These are phyloP conservation scores for Diplazon laetatorius DNA, from an alignment of 2,888 invertebrate genomes.

Conservation along the genomic window DNA sequence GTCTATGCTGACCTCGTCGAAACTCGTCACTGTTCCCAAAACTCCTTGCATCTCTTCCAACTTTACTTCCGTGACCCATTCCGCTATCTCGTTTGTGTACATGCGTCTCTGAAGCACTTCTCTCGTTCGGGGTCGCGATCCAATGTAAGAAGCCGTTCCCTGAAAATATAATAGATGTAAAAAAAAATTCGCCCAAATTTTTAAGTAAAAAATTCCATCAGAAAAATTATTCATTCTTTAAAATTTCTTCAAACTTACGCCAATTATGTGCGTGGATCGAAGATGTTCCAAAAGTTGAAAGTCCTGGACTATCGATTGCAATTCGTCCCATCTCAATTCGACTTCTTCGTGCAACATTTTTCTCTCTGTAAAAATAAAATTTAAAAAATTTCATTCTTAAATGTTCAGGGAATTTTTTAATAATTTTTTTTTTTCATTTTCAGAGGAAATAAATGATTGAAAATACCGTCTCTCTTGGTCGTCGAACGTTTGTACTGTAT, in stretches of 20 bases:
- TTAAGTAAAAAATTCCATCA: neutral
- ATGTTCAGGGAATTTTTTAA: slow-evolving; percentile 18
- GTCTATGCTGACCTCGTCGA: slow-evolving; percentile 71
- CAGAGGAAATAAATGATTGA: too few relatives aligned
- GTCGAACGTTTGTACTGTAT: slow-evolving; percentile 94
- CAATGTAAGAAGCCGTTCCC: slow-evolving; percentile 88
- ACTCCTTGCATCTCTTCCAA: slow-evolving; percentile 82
- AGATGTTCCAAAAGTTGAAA: slow-evolving; percentile 83
- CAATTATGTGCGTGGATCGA: slow-evolving; percentile 83
- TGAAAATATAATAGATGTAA: slow-evolving; percentile 69
- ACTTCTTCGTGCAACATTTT: slow-evolving; percentile 90
- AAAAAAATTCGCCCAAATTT: neutral
- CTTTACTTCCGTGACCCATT: slow-evolving; percentile 89
- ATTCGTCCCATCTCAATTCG: slow-evolving; percentile 88
- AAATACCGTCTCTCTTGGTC: slow-evolving; percentile 88
- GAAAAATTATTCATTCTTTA: neutral
- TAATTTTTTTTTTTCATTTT: too few relatives aligned
- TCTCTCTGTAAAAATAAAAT: slow-evolving; percentile 85
- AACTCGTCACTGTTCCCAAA: slow-evolving; percentile 64
- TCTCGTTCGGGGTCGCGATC: slow-evolving; percentile 89
- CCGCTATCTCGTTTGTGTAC: slow-evolving; percentile 89
- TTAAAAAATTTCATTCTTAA: slow-evolving; percentile 17
- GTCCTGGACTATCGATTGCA: slow-evolving; percentile 85
- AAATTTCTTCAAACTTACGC: slow-evolving; percentile 78
- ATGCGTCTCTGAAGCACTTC: slow-evolving; percentile 90